Evolutionary conservation across 1,140 invertebrate species (phyloP).

Genomic region (Cotesia glomerata): DNA sequence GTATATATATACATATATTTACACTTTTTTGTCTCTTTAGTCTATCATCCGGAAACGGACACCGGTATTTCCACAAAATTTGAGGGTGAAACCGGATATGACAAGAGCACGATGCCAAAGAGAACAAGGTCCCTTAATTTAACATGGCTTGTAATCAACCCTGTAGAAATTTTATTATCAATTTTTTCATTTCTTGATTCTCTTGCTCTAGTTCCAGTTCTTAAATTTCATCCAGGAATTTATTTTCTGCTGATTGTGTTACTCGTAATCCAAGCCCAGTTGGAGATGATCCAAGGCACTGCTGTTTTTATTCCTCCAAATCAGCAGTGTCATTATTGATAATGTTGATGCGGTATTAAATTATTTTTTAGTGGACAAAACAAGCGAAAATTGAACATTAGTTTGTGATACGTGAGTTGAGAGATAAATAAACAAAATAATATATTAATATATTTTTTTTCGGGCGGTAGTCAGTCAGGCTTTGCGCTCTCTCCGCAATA

Average conservation of each 20-base stretch:
- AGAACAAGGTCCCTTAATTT: not conserved
- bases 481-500: slow-evolving; percentile 38
- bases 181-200: not conserved
- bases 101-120: not conserved
- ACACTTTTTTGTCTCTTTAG: not conserved
- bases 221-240: no score
- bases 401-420: no score
- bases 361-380: no score
- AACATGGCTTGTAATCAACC: no score
- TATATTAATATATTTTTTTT: not conserved
- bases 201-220: no score
- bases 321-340: no score
- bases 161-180: not conserved
- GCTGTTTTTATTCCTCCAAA: no score
- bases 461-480: not conserved
- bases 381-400: no score
- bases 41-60: slow-evolving; percentile 20
- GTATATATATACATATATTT: not conserved
- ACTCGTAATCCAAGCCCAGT: no score
- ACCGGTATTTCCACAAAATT: slow-evolving; percentile 17
- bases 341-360: no score
- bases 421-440: not conserved
- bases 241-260: no score
- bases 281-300: no score
- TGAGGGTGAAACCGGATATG: slow-evolving; percentile 22